These are phyloP conservation scores for Tenthredo mesomela DNA, from an alignment of 2,888 invertebrate genomes.

Conservation along the genomic window DNA sequence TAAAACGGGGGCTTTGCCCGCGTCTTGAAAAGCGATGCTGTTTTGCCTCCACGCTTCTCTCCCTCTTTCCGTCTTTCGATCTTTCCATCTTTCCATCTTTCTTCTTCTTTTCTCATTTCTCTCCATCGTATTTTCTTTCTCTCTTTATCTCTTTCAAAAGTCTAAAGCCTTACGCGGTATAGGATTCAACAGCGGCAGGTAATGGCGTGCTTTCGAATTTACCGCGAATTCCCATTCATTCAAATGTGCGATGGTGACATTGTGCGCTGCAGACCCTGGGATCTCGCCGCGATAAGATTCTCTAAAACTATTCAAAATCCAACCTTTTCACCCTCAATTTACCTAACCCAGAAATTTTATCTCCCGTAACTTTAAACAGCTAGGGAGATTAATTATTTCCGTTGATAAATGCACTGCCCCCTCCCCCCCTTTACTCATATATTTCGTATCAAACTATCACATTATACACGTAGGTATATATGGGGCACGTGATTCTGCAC, in stretches of 20 bases:
- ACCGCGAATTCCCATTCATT: conserved; percentile 9
- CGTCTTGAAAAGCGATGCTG: conserved; percentile 11
- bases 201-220: conserved; percentile 23
- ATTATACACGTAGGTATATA: not conserved
- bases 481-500: not conserved
- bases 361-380: not conserved
- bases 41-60: not conserved
- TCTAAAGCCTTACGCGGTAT: not conserved
- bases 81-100: not conserved
- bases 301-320: conserved; percentile 5
- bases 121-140: not conserved
- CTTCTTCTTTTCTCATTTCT: not conserved
- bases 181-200: not conserved
- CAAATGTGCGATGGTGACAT: conserved; percentile 5
- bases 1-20: conserved; percentile 26
- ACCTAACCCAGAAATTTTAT: conserved; percentile 20
- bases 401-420: conserved; percentile 10
- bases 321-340: not conserved
- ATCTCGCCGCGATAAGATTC: not conserved
- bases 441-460: not conserved
- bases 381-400: conserved; percentile 31
- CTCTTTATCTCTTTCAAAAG: not conserved
- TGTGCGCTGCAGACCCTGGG: not conserved
- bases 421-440: not conserved
- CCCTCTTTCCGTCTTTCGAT: not conserved